Conservation (phyloP, 1,140 invertebrate genomes). For the Bombus waltoni region DNA sequence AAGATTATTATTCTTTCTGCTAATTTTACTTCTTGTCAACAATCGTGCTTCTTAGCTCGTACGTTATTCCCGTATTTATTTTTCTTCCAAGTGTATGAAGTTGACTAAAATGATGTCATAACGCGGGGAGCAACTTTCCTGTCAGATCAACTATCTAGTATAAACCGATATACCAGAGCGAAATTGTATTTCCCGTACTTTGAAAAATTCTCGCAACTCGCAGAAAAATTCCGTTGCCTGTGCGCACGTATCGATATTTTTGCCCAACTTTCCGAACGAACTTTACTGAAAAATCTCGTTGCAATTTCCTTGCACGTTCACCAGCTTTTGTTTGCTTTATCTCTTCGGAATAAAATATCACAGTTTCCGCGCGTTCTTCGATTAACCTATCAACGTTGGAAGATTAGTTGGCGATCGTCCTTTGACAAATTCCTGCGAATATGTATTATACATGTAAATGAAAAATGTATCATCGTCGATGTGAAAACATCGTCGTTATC, state of each 20-base stretch:
- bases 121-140: not conserved
- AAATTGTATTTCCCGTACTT: not conserved
- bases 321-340: not conserved
- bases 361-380: too few relatives aligned
- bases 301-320: not conserved
- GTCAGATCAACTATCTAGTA: not conserved
- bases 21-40: constrained; percentile 30
- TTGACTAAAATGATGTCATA: not conserved
- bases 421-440: too few relatives aligned
- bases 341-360: not conserved
- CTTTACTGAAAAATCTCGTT: too few relatives aligned
- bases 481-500: too few relatives aligned
- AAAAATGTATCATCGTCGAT: too few relatives aligned
- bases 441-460: too few relatives aligned
- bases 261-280: too few relatives aligned
- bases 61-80: constrained; percentile 5
- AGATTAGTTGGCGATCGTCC: too few relatives aligned
- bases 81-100: not conserved
- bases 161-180: not conserved
- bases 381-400: too few relatives aligned
- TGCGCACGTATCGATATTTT: too few relatives aligned
- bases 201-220: not conserved
- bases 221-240: too few relatives aligned
- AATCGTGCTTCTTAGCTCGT: not conserved
- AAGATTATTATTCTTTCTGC: constrained; percentile 33